Evolutionary conservation across 2,888 invertebrate species (phyloP), one percentile per base, ranked within the genome.

Genomic region (Nomada fucata): DNA sequence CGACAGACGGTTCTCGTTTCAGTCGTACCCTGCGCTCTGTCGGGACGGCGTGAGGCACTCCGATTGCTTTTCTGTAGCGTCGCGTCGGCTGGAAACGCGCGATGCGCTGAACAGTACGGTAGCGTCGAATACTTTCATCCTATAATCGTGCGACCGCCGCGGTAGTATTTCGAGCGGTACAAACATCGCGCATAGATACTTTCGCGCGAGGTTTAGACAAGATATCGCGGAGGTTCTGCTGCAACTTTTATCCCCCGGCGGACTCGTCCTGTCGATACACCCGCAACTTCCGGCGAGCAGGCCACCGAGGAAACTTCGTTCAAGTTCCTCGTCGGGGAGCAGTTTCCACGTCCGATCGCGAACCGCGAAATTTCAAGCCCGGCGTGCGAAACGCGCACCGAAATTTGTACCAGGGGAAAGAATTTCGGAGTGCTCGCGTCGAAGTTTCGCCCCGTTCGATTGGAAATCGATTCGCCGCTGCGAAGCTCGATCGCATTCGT

Each of bases 311-410:
- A 59, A 77, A 77, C 59, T 77, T 76, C 4, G 55, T 63, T 47
- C 79, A 79, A 79, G 65, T 79, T 79, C 61, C 70, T 18, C 60
- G 50, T 36, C 7, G 5, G 53, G 57, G 60, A 65, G 55, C 79
- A 79, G 60, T 65, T 71, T 61, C 79, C 71, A 57, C n/a, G 79
- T 47, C 2, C 70, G 79, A 55, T 69, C 79, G 26, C 71, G 78
- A 79, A 79, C 79, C 79, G 79, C 47, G 71, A 79, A 71, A 67
- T 71, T 71, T 60, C 53, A 44, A 50, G 50, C 26, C 47, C 23
- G 65, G 26, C 42, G 60, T 11, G 59, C 36, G 59, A 70, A 50
- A 50, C 68, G 42, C 44, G 42, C 42, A 55, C 20, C 50, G 61
- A 67, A 79, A 67, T 71, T n/a, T n/a, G n/a, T 44, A 36, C 15